phyloP scores from a whole-genome alignment of 2,797 vertebrate species.

The Semaprochilodus insignis region DNA sequence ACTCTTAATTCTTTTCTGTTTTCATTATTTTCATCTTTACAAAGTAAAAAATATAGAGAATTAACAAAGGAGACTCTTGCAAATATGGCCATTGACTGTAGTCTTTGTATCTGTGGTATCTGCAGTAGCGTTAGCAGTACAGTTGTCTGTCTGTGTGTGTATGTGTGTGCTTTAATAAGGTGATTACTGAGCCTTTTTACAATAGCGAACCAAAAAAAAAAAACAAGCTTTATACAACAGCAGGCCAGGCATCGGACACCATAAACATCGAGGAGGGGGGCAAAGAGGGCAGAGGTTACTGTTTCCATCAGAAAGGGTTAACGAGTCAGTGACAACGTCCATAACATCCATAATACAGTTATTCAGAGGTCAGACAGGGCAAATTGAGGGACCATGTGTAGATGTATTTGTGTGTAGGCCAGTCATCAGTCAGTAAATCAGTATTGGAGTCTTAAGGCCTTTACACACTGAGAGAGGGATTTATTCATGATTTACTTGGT shows the following conservation, averaged over 20 bases:
- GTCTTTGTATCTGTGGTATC: slow-evolving; percentile 45
- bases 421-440: background rate
- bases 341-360: slow-evolving; percentile 13
- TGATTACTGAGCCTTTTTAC: slow-evolving; percentile 44
- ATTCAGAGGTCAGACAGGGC: slow-evolving; percentile 18
- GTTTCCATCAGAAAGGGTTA: slow-evolving; percentile 12
- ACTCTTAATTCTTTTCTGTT: slow-evolving; percentile 52
- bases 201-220: slow-evolving; percentile 47
- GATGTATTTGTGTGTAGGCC: background rate
- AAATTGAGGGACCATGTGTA: background rate
- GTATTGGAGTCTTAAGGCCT: background rate
- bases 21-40: slow-evolving; percentile 67
- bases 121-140: slow-evolving; percentile 45
- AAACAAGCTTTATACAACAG: slow-evolving; percentile 42
- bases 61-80: slow-evolving; percentile 72
- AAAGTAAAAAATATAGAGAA: slow-evolving; percentile 77
- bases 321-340: slow-evolving; percentile 11
- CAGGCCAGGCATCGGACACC: slow-evolving; percentile 48
- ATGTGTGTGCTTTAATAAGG: slow-evolving; percentile 33
- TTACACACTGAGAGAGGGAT: no score
- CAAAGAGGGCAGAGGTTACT: slow-evolving; percentile 38
- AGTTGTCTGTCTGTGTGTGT: slow-evolving; percentile 14
- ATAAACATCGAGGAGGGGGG: slow-evolving; percentile 35
- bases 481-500: no score
- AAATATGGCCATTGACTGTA: slow-evolving; percentile 71